Conservation (phyloP, 1,140 invertebrate species). For the Drosophila pandora region DNA sequence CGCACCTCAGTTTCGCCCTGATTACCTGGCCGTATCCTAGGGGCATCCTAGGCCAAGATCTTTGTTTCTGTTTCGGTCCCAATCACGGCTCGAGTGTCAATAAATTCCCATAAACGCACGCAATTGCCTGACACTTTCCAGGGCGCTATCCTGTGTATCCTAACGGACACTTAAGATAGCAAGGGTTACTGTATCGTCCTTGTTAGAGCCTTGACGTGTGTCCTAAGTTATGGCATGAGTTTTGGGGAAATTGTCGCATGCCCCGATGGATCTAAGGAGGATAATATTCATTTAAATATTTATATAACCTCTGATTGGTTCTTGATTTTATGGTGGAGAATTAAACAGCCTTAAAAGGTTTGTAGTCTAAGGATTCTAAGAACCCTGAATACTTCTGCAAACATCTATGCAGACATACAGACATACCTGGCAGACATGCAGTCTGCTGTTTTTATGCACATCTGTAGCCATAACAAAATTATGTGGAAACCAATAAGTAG, state of each 20-base stretch:
- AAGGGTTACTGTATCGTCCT: not conserved
- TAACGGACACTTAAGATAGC: slow-evolving; percentile 42
- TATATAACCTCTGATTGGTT: not conserved
- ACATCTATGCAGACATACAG: too few species aligned
- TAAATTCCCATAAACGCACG: slow-evolving; percentile 65
- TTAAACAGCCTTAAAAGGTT: too few species aligned
- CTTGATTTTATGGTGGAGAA: not conserved
- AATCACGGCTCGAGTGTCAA: slow-evolving; percentile 67
- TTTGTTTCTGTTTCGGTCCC: slow-evolving; percentile 36
- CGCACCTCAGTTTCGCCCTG: not conserved
- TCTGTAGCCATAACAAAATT: slow-evolving; percentile 59
- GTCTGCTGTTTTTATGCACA: slow-evolving; percentile 51
- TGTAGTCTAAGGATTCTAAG: not conserved
- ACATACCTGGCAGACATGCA: slow-evolving; percentile 45
- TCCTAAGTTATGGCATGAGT: slow-evolving; percentile 60
- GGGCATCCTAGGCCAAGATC: slow-evolving; percentile 18
- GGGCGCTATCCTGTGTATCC: slow-evolving; percentile 39
- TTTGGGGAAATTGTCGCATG: slow-evolving; percentile 39
- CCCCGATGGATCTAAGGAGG: slow-evolving; percentile 1
- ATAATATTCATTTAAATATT: slow-evolving; percentile 12
- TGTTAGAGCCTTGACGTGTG: slow-evolving; percentile 36
- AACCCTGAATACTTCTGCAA: not conserved
- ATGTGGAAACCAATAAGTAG: slow-evolving; percentile 55
- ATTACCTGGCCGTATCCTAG: slow-evolving; percentile 38
- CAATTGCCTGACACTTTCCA: slow-evolving; percentile 66